Evolutionary conservation across 2,113 vertebrate genomes (phyloP), one percentile per base, ranked within the genome.

Genomic region (Elaphurus davidianus): DNA sequence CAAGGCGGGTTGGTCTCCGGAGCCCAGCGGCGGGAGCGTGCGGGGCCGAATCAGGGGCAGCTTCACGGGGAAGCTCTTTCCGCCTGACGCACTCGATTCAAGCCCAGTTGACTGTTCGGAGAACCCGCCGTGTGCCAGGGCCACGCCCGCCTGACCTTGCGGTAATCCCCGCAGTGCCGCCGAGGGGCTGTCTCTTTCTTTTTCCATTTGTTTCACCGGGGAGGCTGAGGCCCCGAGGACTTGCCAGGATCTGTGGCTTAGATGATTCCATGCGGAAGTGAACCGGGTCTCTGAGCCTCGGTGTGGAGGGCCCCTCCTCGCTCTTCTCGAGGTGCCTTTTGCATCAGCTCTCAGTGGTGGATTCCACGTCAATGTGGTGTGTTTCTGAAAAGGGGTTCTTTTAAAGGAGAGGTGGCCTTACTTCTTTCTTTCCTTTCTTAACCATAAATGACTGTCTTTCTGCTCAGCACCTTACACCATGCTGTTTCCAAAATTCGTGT

Each of bases 211-310:
- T n/a, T 27, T 30, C 7, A 13, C 25, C 23, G 10, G 33, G 19
- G 10, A 71, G 23, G 60, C 45, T 0, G 10, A n/a, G 83, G 59
- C 40, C 14, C 33, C 5, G 1, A 8, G 11, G 25, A 40, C 43
- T 14, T 9, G 4, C 27, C 28, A 4, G 60, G 2, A 2, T 19
- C 10, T 3, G 0, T 0, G 50, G 47, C 47, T 40, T 33, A 28
- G 74, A 19, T 3, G 0, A 0, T 45, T 50, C 59, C 0, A 5
- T 16, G 2, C 17, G 16, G 30, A 43, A 47, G 6, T 1, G 1
- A 28, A 5, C 28, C 0, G 1, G 36, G 14, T 43, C 28, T 45
- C 57, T 7, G 8, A 15, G 54, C 25, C 3, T 59, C 10, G 1
- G 50, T 43, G 52, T 71, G 19, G 74, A 40, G 27, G 19, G 0